Evolutionary conservation across 1,140 invertebrate genomes (phyloP), one percentile per base, ranked within the genome.

Genomic region (Trachelipus rathkii): DNA sequence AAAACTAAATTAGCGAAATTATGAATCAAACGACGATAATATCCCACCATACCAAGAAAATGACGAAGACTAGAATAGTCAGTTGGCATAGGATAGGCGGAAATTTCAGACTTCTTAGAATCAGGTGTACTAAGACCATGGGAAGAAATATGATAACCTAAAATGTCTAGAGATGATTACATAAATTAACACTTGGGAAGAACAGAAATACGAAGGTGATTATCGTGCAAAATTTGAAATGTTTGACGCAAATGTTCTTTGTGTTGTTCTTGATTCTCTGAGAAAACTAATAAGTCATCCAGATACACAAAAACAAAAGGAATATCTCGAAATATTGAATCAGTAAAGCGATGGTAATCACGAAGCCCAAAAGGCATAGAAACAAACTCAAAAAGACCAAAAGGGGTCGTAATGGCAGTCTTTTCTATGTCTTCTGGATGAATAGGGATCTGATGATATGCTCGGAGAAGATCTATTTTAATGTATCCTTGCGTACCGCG

Each of bases 201-300:
- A 7, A 11, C 19, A 33, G 9, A n/a, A n/a, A 75, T 75, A 24
- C 60, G 66, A 0, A 75, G 13, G 0, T 73, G 13, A n/a, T 21
- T 15, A 44, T 10, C 69, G 23, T 19, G 1, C 6, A 72, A 19
- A 2, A 43, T 24, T 75, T 75, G 10, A 13, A 75, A 67, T 8
- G 75, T 13, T 50, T 15, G 33, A 11, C 10, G 0, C 24, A 77
- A 76, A 66, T 76, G 43, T 33, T 74, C 4, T 0, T 23, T 21
- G 44, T 75, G 75, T 10, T 10, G 19, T 21, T 46, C 71, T 24
- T 77, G 43, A 44, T 9, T 13, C n/a, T 44, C 33, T 33, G 67
- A 76, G 60, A 82, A 85, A 9, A 89, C 80, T 7, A 89, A 81
- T 45, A 90, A 84, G 79, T 89, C 88, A 79, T 89, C 88, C 0